Percentiles rank a stretch among this genome's conserved stretches.
phyloP scores from a whole-genome alignment of 2,113 vertebrate genomes.

The Lophura nycthemera region DNA sequence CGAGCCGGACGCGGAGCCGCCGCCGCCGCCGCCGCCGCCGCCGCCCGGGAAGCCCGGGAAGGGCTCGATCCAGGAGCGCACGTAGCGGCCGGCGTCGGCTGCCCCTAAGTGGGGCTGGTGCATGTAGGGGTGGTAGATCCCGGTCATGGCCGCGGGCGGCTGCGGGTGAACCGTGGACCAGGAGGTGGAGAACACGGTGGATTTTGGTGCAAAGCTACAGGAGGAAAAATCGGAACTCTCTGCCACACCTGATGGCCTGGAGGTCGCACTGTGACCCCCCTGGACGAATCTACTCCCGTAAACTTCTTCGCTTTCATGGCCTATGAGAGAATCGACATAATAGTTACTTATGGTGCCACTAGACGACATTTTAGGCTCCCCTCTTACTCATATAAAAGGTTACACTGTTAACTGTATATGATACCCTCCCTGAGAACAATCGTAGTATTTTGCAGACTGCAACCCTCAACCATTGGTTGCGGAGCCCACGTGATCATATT shows the following conservation, averaged over 20 bases:
- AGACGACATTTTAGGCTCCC: constrained; percentile 94
- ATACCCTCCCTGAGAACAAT: constrained; percentile 95
- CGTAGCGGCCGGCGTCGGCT: constrained; percentile 89
- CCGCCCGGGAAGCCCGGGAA: constrained; percentile 86
- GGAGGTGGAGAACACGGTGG: constrained; percentile 91
- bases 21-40: constrained; percentile 29
- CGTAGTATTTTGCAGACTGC: constrained; percentile 98
- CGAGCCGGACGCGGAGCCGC: constrained; percentile 65
- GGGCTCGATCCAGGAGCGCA: constrained; percentile 96
- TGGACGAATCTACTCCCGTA: constrained; percentile 92
- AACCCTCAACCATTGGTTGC: constrained; percentile 96
- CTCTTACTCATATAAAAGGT: constrained; percentile 93
- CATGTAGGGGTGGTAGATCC: constrained; percentile 94
- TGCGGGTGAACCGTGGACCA: constrained; percentile 93
- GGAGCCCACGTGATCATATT: constrained; percentile 99
- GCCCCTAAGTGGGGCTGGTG: constrained; percentile 89
- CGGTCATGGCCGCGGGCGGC: constrained; percentile 85
- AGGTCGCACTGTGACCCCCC: constrained; percentile 86
- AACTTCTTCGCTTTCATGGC: constrained; percentile 93
- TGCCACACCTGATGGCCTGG: constrained; percentile 91
- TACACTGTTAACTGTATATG: constrained; percentile 89
- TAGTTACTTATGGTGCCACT: constrained; percentile 96
- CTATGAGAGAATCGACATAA: constrained; percentile 97
- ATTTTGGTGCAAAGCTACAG: constrained; percentile 96
- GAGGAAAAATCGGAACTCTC: constrained; percentile 92